Percentiles rank a stretch among this genome's conserved stretches.
Conservation (phyloP, 2,113 vertebrate genomes). For the Antigone vipio region DNA sequence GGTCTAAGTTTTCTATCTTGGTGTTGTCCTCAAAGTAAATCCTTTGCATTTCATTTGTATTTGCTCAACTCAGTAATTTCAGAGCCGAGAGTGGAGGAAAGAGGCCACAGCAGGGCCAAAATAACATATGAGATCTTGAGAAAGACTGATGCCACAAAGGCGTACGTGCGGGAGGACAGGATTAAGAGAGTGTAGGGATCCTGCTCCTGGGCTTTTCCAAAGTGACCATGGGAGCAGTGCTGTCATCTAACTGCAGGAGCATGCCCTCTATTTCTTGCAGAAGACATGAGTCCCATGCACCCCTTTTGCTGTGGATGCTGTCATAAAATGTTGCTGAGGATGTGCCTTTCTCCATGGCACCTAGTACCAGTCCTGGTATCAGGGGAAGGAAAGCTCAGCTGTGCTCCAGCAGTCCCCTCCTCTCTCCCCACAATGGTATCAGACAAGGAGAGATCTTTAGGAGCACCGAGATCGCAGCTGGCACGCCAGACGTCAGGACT, state of each 20-base stretch:
- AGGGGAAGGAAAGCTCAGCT: neutral
- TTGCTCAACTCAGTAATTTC: neutral
- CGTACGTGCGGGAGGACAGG: neutral
- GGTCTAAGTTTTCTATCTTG: neutral
- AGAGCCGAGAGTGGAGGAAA: neutral
- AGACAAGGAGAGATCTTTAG: neutral
- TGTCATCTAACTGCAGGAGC: neutral
- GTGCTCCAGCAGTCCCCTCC: neutral
- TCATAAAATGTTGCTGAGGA: neutral
- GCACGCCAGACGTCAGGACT: neutral
- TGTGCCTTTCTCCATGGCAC: neutral
- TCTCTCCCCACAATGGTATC: neutral
- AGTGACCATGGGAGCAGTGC: neutral
- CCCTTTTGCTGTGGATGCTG: neutral
- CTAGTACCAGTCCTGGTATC: neutral
- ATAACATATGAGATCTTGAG: neutral
- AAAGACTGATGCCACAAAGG: neutral
- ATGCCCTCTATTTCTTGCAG: neutral
- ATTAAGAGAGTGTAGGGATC: neutral
- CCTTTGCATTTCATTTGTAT: neutral
- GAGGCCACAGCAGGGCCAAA: neutral
- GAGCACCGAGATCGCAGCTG: neutral
- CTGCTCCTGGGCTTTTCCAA: neutral
- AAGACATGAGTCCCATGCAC: neutral
- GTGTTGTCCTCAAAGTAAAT: neutral